A percentile compares a stretch with the other conserved stretches of the same genome.
Evolutionary conservation across 2,113 vertebrate genomes (phyloP).

Genomic region (Myodes glareolus): DNA sequence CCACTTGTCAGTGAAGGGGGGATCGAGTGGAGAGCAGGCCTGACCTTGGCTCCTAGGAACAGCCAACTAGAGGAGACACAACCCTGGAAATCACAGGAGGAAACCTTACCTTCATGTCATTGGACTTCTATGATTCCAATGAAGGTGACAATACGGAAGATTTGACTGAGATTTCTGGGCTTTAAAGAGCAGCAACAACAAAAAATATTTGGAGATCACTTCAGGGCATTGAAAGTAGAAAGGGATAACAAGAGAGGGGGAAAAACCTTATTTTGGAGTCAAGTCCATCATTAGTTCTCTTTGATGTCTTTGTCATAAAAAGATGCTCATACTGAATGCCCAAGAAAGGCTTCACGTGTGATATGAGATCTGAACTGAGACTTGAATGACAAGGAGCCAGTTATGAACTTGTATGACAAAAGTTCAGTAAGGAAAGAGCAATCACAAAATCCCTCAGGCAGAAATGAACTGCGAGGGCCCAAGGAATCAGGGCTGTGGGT

Average conservation of each 20-base stretch:
- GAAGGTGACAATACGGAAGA: constrained; percentile 15
- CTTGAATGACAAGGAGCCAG: background rate
- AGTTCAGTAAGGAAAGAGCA: background rate
- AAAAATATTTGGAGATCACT: background rate
- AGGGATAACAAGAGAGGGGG: too few relatives aligned
- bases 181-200: background rate
- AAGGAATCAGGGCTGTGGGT: background rate
- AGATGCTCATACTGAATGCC: background rate
- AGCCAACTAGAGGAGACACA: background rate
- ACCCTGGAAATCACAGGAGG: background rate
- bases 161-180: background rate
- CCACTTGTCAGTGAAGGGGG: background rate
- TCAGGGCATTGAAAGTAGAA: background rate
- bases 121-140: background rate
- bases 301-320: background rate
- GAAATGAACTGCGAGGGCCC: background rate
- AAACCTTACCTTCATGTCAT: background rate
- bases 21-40: background rate
- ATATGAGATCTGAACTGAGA: background rate
- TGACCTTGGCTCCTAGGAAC: background rate
- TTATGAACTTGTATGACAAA: background rate
- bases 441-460: background rate
- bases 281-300: background rate
- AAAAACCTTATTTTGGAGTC: background rate
- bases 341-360: background rate